Evolutionary conservation across 2,797 vertebrate genomes (phyloP).

Genomic region (Echiichthys vipera): DNA sequence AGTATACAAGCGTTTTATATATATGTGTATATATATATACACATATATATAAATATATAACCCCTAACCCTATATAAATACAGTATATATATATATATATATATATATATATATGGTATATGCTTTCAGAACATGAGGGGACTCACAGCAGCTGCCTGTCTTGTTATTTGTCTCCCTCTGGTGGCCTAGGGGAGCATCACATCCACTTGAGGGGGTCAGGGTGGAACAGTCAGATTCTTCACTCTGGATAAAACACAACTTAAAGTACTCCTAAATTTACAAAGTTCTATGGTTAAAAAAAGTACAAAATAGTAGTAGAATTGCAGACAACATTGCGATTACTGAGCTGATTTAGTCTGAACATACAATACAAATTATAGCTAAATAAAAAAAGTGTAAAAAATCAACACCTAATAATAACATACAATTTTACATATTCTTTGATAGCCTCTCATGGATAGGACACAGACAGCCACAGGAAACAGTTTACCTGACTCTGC

Average conservation of each 20-base stretch:
- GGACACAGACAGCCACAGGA: background rate
- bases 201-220: constrained; percentile 63
- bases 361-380: background rate
- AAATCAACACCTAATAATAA: background rate
- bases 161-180: constrained; percentile 74
- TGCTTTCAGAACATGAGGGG: background rate
- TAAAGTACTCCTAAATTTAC: constrained; percentile 79
- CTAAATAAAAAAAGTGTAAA: background rate
- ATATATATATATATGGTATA: background rate
- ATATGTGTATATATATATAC: background rate
- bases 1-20: too few relatives aligned
- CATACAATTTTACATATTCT: background rate
- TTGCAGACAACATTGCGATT: background rate
- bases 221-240: constrained; percentile 79
- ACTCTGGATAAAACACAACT: constrained; percentile 83
- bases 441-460: background rate
- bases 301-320: constrained; percentile 3
- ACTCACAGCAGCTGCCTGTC: constrained; percentile 57
- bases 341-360: background rate
- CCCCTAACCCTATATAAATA: too few relatives aligned
- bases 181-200: constrained; percentile 60
- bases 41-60: background rate
- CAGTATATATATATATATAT: background rate
- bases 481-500: constrained; percentile 88
- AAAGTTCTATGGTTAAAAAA: constrained; percentile 70